phyloP scores from a whole-genome alignment of 2,888 invertebrate genomes.

The Rosalia funebris region DNA sequence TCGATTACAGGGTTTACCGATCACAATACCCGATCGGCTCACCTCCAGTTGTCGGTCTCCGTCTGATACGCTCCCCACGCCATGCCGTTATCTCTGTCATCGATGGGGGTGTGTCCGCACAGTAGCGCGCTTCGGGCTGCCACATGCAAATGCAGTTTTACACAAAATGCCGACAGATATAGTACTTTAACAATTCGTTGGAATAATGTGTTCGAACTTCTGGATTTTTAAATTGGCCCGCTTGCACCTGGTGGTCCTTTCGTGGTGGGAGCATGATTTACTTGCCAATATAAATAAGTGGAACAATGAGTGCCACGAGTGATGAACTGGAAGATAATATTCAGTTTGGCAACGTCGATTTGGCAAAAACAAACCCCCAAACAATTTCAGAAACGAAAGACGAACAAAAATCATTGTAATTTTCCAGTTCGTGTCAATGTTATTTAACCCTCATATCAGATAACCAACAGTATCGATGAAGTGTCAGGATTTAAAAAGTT shows the following conservation, averaged over 20 bases:
- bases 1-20: constrained; percentile 57
- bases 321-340: too few species aligned
- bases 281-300: too few species aligned
- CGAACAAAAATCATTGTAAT: too few species aligned
- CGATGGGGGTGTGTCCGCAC: constrained; percentile 57
- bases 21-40: constrained; percentile 55
- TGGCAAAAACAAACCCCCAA: too few species aligned
- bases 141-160: constrained; percentile 56
- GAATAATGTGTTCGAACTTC: constrained; percentile 15
- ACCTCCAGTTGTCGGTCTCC: constrained; percentile 48
- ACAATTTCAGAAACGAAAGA: too few species aligned
- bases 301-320: too few species aligned
- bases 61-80: constrained; percentile 39
- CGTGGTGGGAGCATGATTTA: too few species aligned
- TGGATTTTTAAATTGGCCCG: constrained; percentile 13
- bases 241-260: background rate
- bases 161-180: constrained; percentile 50
- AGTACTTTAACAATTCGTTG: constrained; percentile 32
- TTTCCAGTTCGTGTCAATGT: too few species aligned
- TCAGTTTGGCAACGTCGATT: too few species aligned
- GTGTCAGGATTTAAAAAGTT: too few species aligned
- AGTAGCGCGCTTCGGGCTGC: constrained; percentile 55
- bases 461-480: too few species aligned
- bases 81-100: constrained; percentile 45
- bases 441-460: too few species aligned